These are phyloP conservation scores for Syrmaticus mikado DNA, from an alignment of 2,113 vertebrate species.

Conservation along the genomic window DNA sequence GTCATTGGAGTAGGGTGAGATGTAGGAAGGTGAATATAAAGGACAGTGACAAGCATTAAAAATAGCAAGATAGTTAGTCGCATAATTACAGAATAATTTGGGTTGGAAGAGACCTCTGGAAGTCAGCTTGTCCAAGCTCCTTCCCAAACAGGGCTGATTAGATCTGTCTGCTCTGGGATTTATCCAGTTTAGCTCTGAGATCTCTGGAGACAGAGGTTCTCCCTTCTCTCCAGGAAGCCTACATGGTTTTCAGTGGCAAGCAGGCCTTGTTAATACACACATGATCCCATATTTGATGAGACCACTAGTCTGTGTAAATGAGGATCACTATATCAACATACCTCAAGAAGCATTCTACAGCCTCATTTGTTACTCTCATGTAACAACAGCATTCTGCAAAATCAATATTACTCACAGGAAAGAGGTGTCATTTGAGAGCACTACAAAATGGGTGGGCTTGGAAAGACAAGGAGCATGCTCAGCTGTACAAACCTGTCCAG, in stretches of 20 bases:
- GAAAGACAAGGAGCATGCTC: not conserved
- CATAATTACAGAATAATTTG: not conserved
- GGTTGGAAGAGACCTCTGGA: not conserved
- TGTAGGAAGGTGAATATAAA: not conserved
- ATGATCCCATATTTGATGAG: not conserved
- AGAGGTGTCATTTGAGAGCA: not conserved
- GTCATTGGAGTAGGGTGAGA: not conserved
- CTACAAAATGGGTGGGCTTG: not conserved
- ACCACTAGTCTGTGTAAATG: not conserved
- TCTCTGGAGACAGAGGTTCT: not conserved
- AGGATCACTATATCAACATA: not conserved
- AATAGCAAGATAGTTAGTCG: conserved; percentile 10
- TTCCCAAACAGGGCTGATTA: not conserved
- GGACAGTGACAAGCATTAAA: not conserved
- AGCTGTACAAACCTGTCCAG: not conserved
- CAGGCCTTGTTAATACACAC: not conserved
- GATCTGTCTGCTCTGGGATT: not conserved
- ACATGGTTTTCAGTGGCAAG: not conserved
- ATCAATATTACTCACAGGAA: not conserved
- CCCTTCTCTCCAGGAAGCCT: not conserved
- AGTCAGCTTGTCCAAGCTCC: not conserved
- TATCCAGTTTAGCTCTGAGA: not conserved
- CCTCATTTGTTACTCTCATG: not conserved
- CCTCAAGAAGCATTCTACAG: not conserved
- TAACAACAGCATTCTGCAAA: not conserved